Base-by-base conservation (phyloP, 2,888 invertebrate genomes). In the Tanaodytes sp. region DNA sequence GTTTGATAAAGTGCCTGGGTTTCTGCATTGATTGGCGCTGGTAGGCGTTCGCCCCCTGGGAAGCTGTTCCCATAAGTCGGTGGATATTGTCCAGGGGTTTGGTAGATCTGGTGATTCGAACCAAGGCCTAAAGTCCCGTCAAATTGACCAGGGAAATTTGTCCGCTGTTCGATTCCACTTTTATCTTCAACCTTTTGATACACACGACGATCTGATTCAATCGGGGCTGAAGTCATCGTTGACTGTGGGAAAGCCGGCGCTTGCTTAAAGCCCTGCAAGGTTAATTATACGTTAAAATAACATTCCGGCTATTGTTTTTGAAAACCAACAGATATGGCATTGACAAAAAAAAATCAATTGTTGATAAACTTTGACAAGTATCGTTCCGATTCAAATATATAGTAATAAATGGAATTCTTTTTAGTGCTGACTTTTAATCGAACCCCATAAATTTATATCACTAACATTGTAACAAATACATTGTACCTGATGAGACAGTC, bases 41-140 rank as follows among this genome's bases (percentile, higher is more conserved):
- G n/a, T 11, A 73, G 31, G 18, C 72, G 66, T 31, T 82, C 81
- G 14, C 73, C 71, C n/a, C 73, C 71, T 0, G 80, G 14, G 36
- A 80, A 83, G 46, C 75, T 79, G 42, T 80, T 82, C 1, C 74
- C 73, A 58, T 82, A 84, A 0, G 76, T 66, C 2, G 82, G 57
- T 2, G 82, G 75, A 71, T 80, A 83, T 45, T 82, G 61, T 70
- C 74, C 75, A 12, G 80, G 5, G 1, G 80, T 58, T 14, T 79
- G 80, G 58, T 80, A 82, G 0, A 79, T 75, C 49, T 82, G 82
- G 58, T 81, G 82, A 54, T 80, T 80, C 5, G 77, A 79, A 33
- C 62, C 46, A 4, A 62, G 62, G 20, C 69, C 75, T 18, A 80
- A 45, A n/a, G 78, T 62, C 0, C 77, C 43, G 36, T 81, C 81